phyloP scores from a whole-genome alignment of 2,888 invertebrate genomes.

The Melinaea menophilus region DNA sequence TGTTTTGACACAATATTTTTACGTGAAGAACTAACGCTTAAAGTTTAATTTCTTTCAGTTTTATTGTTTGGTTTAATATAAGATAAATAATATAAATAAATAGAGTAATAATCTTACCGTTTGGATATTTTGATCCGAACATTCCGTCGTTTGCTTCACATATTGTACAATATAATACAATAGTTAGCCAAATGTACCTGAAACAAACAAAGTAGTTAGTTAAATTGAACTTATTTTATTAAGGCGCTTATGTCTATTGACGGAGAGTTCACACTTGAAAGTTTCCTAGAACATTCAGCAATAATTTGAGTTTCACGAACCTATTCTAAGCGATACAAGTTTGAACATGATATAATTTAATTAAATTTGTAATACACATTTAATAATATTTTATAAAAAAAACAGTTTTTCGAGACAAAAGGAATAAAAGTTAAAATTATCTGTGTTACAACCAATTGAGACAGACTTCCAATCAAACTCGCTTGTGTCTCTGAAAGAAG shows the following conservation, averaged over 20 bases:
- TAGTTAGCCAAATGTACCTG: slow-evolving; percentile 51
- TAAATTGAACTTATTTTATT: background rate
- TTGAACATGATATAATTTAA: too few species aligned
- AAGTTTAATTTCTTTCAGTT: too few species aligned
- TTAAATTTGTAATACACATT: too few species aligned
- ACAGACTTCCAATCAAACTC: slow-evolving; percentile 28
- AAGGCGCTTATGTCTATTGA: too few species aligned
- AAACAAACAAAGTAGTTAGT: slow-evolving; percentile 24
- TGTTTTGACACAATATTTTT: background rate
- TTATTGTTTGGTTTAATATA: background rate
- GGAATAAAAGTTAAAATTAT: background rate
- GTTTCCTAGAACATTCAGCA: too few species aligned
- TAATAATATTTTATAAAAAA: too few species aligned
- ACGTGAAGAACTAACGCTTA: background rate
- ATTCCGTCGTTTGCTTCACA: slow-evolving; percentile 62
- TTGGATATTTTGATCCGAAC: slow-evolving; percentile 63
- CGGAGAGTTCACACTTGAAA: too few species aligned
- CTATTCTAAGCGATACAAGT: too few species aligned
- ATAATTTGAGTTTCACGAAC: too few species aligned
- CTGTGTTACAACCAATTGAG: slow-evolving; percentile 37
- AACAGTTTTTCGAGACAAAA: background rate
- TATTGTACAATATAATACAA: slow-evolving; percentile 42
- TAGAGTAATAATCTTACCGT: slow-evolving; percentile 44
- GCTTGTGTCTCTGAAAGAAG: slow-evolving; percentile 32
- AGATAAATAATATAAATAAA: background rate